These are phyloP conservation scores for Bovichtus diacanthus DNA, from an alignment of 2,797 vertebrate species.

Conservation along the genomic window DNA sequence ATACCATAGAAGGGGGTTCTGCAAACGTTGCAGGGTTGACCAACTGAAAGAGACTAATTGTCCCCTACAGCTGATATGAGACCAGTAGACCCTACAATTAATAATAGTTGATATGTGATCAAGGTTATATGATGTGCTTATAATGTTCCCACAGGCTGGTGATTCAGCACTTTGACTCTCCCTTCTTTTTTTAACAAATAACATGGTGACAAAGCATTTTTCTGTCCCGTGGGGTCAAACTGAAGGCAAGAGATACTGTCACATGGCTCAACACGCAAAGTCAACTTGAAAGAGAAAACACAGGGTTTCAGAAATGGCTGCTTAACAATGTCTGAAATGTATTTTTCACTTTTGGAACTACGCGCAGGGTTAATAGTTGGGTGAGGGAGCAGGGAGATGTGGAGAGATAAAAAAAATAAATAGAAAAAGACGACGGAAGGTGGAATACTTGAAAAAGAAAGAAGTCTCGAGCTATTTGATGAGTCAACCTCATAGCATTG, in stretches of 20 bases:
- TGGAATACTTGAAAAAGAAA: slow-evolving; percentile 17
- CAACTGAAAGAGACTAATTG: slow-evolving; percentile 50
- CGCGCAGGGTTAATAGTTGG: slow-evolving; percentile 30
- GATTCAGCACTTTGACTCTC: slow-evolving; percentile 64
- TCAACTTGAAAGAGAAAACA: slow-evolving; percentile 44
- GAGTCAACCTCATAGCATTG: slow-evolving; percentile 59
- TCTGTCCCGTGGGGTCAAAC: slow-evolving; percentile 51
- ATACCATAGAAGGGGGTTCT: slow-evolving; percentile 21
- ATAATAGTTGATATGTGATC: slow-evolving; percentile 47
- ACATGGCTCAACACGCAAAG: slow-evolving; percentile 52
- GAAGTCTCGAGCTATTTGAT: slow-evolving; percentile 52
- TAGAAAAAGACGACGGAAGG: slow-evolving; percentile 3
- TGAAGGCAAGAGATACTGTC: slow-evolving; percentile 51
- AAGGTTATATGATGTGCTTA: slow-evolving; percentile 63
- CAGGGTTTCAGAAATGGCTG: slow-evolving; percentile 26
- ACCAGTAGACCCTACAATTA: slow-evolving; percentile 45
- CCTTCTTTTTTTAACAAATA: slow-evolving; percentile 46
- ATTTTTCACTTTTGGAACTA: neutral
- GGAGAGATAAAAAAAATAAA: neutral
- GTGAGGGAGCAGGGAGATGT: slow-evolving; percentile 4
- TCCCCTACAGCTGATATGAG: slow-evolving; percentile 52
- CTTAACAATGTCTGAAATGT: slow-evolving; percentile 5
- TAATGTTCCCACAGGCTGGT: slow-evolving; percentile 43
- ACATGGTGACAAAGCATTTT: slow-evolving; percentile 64
- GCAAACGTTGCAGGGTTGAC: slow-evolving; percentile 51